Conservation (phyloP, 2,888 invertebrate genomes). For the Amphimallon solstitiale region DNA sequence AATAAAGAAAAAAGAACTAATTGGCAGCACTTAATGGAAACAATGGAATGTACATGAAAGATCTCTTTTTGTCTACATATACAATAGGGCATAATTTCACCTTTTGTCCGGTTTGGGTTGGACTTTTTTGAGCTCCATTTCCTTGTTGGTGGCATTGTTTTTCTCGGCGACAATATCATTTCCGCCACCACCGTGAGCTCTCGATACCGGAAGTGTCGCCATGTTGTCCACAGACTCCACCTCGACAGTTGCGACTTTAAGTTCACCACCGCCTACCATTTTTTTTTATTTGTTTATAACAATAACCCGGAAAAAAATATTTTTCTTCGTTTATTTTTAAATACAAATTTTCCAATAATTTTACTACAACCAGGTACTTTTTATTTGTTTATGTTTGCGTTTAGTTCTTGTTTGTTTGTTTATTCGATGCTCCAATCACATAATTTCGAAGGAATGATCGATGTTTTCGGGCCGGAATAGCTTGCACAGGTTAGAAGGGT, state of each 20-base stretch:
- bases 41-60: conserved; percentile 20
- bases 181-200: conserved; percentile 72
- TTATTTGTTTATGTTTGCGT: background rate
- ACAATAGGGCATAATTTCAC: conserved; percentile 60
- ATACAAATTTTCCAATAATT: too few relatives aligned
- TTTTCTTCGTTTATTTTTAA: background rate
- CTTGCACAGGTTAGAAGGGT: conserved; percentile 13
- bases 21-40: conserved; percentile 4
- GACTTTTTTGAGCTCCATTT: conserved; percentile 87
- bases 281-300: conserved; percentile 47
- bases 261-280: conserved; percentile 78
- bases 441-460: conserved; percentile 36
- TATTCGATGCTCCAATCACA: conserved; percentile 40
- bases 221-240: conserved; percentile 88
- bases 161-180: conserved; percentile 80
- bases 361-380: background rate
- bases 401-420: conserved; percentile 1
- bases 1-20: background rate
- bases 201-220: conserved; percentile 87
- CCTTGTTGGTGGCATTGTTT: conserved; percentile 85
- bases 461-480: conserved; percentile 44
- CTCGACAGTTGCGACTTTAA: conserved; percentile 90
- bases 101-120: conserved; percentile 87
- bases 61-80: conserved; percentile 6
- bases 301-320: conserved; percentile 1